Conservation (phyloP, 2,888 invertebrate species). For the Microplitis deprimator region DNA sequence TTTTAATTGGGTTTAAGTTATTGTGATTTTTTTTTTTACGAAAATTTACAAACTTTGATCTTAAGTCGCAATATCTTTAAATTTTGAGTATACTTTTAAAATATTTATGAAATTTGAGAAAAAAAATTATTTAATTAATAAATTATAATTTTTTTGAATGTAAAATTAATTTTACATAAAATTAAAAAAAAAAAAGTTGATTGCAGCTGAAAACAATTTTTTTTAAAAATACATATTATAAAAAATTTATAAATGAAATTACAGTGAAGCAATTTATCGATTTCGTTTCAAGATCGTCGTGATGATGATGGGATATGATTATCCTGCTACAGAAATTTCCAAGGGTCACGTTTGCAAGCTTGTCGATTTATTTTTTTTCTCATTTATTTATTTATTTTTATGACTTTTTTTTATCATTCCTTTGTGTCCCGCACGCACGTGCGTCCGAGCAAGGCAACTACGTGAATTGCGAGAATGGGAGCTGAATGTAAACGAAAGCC, state of each 20-base stretch:
- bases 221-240: not conserved
- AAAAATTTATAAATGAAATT: slow-evolving; percentile 44
- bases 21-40: not conserved
- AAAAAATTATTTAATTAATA: no score
- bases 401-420: slow-evolving; percentile 36
- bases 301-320: slow-evolving; percentile 51
- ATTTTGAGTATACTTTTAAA: not conserved
- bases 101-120: no score
- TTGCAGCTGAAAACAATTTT: no score
- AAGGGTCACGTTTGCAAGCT: slow-evolving; percentile 46
- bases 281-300: slow-evolving; percentile 51
- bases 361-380: slow-evolving; percentile 28
- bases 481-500: slow-evolving; percentile 30
- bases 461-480: slow-evolving; percentile 40
- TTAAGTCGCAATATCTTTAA: no score
- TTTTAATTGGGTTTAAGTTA: not conserved
- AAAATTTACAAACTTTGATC: no score
- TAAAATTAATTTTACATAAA: no score
- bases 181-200: no score
- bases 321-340: slow-evolving; percentile 48
- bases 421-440: slow-evolving; percentile 55
- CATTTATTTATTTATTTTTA: slow-evolving; percentile 15
- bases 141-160: no score
- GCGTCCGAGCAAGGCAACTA: slow-evolving; percentile 51
- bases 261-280: slow-evolving; percentile 51